A percentile compares a stretch with the other conserved stretches of the same genome.
phyloP scores from a whole-genome alignment of 2,888 invertebrate genomes.

The Rambutsinella grinnellia region DNA sequence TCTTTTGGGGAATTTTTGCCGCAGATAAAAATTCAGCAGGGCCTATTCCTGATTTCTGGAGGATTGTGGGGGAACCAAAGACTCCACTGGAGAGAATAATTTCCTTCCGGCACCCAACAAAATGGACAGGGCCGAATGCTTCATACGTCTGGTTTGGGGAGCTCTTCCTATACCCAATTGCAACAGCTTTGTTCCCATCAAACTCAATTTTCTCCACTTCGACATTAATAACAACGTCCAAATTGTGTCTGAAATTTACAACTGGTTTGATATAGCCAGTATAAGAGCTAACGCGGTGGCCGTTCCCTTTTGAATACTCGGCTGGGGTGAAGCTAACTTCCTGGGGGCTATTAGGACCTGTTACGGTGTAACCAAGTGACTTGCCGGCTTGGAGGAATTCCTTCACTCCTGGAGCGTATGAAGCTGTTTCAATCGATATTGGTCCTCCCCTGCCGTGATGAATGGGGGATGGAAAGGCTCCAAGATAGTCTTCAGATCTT shows the following conservation, averaged over 20 bases:
- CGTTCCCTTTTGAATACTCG: constrained; percentile 23
- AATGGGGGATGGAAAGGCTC: too few relatives aligned
- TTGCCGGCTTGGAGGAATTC: constrained; percentile 26
- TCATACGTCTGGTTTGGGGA: too few relatives aligned
- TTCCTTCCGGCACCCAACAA: constrained; percentile 23
- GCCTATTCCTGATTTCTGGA: constrained; percentile 4
- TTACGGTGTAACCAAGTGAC: constrained; percentile 18
- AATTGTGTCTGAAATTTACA: constrained; percentile 9
- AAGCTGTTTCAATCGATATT: neutral
- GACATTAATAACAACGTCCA: constrained; percentile 23
- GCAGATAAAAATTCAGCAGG: neutral
- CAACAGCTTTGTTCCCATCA: constrained; percentile 18
- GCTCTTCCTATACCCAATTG: constrained; percentile 10
- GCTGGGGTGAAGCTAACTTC: constrained; percentile 28
- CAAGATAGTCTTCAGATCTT: constrained; percentile 8
- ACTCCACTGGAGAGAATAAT: constrained; percentile 28
- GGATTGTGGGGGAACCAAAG: constrained; percentile 14
- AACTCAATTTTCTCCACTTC: constrained; percentile 12
- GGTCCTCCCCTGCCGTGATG: constrained; percentile 37
- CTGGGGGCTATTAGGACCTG: constrained; percentile 42
- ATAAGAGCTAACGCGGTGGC: constrained; percentile 34
- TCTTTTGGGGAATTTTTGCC: neutral
- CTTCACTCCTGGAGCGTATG: constrained; percentile 21
- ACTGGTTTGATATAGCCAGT: constrained; percentile 17
- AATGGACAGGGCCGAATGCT: neutral